Conservation (phyloP, 2,888 invertebrate species). For the Auanema sp. region DNA sequence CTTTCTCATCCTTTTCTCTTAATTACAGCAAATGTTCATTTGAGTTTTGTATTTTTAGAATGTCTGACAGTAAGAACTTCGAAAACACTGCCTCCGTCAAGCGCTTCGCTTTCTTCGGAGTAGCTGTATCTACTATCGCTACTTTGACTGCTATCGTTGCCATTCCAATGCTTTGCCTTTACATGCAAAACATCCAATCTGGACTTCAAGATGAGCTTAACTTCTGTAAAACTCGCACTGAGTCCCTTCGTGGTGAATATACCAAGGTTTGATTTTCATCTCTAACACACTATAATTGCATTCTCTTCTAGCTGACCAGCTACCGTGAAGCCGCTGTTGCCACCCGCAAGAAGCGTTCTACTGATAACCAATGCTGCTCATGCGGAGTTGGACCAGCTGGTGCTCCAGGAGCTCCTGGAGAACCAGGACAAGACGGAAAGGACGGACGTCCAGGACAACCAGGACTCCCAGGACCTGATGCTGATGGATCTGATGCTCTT, state of each 20-base stretch:
- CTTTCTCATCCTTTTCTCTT: not conserved
- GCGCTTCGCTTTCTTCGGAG: conserved; percentile 56
- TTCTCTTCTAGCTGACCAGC: conserved; percentile 19
- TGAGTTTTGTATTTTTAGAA: conserved; percentile 12
- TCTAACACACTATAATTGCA: not conserved
- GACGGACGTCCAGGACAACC: conserved; percentile 29
- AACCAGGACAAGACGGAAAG: conserved; percentile 33
- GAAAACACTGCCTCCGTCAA: conserved; percentile 48
- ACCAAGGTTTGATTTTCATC: conserved; percentile 22
- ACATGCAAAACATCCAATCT: conserved; percentile 61
- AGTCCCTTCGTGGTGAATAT: conserved; percentile 55
- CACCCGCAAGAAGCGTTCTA: conserved; percentile 22
- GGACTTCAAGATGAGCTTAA: conserved; percentile 57
- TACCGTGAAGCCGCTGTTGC: conserved; percentile 27
- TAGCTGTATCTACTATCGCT: conserved; percentile 52
- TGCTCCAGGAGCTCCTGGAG: conserved; percentile 36
- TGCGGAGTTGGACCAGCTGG: conserved; percentile 46
- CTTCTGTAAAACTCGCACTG: conserved; percentile 57
- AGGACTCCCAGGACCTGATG: conserved; percentile 24
- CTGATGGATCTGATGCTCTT: conserved; percentile 14
- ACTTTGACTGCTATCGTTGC: conserved; percentile 59
- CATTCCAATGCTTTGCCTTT: conserved; percentile 60
- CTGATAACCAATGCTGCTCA: conserved; percentile 38
- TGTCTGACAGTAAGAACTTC: conserved; percentile 32
- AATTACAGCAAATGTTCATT: not conserved